Base-by-base conservation (phyloP, 2,888 invertebrate species). In the Congeria kusceri region DNA sequence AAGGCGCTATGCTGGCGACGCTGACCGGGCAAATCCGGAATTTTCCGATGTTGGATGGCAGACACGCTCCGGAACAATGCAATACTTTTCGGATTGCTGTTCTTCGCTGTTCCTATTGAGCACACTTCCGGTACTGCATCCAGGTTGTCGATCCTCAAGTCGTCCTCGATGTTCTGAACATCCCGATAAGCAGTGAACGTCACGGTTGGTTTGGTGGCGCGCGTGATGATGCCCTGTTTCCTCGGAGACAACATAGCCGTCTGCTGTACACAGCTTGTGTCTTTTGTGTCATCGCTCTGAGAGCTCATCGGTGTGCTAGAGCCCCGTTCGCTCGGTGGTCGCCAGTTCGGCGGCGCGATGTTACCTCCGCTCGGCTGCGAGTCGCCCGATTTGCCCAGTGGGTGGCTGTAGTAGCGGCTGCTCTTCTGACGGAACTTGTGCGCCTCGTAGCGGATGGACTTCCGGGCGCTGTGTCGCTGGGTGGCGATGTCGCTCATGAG, bases 361-460 rank as follows among this genome's bases (percentile, higher is more conserved):
- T 76, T 69, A 20, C 49, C 27, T 9, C 20, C 58, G 13, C 25
- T 23, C 27, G 69, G 46, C 28, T 59, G 25, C 7, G 64, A n/a
- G 15, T 56, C 65, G 18, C 28, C 56, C 4, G 57, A 32, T 15
- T 27, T n/a, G 7, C 62, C 70, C 20, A 63, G n/a, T 5, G 73
- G 78, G 20, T 74, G 78, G 0, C 27, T 65, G 57, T 64, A 64
- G 27, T 76, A 74, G 28, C 67, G 75, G 18, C 56, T 64, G 47
- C 78, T 80, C 39, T 71, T 69, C 44, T 77, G 76, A 13, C 84
- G 78, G 28, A 83, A 83, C 57, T 86, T 86, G 49, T 86, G 86
- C 7, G 84, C 80, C 64, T 86, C 84, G 25, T 77, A 80, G 18
- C 80, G 70, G 46, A 84, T 83, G 1, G 67, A 66, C 49, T 73